A percentile compares a stretch with the other conserved stretches of the same genome.
Evolutionary conservation across 2,888 invertebrate genomes (phyloP).

Genomic region (Cheiracanthium punctorium): DNA sequence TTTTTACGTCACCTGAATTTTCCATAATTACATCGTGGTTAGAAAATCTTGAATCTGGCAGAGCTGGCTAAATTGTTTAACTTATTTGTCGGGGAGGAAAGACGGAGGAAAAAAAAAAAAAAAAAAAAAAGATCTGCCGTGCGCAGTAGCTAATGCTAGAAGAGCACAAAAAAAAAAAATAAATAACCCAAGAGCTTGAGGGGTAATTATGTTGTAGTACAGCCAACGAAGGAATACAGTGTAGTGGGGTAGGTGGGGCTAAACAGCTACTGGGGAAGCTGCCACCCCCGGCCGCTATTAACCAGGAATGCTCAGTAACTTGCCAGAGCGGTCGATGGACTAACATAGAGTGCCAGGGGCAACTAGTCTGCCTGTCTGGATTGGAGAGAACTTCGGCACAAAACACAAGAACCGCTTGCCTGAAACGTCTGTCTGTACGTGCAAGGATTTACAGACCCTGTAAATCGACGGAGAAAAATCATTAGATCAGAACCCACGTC

Average conservation of each 20-base stretch:
- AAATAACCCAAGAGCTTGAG: constrained; percentile 27
- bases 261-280: constrained; percentile 53
- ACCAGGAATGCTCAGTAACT: constrained; percentile 63
- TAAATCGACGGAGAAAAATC: constrained; percentile 11
- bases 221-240: constrained; percentile 37
- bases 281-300: constrained; percentile 66
- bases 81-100: constrained; percentile 42
- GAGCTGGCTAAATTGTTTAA: constrained; percentile 65
- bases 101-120: no score
- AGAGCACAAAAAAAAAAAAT: constrained; percentile 36
- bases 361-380: constrained; percentile 53
- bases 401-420: constrained; percentile 7
- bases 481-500: constrained; percentile 14
- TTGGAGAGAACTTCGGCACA: constrained; percentile 29
- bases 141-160: constrained; percentile 62
- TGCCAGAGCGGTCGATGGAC: constrained; percentile 59
- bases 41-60: constrained; percentile 43
- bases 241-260: constrained; percentile 31
- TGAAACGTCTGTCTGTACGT: constrained; percentile 13
- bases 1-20: constrained; percentile 31
- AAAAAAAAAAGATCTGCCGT: constrained; percentile 43
- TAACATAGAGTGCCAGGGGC: constrained; percentile 42
- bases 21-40: constrained; percentile 5
- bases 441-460: constrained; percentile 17
- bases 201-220: constrained; percentile 65